These are phyloP conservation scores for Eupelmus urozonus DNA, from an alignment of 2,888 invertebrate genomes.

Conservation along the genomic window DNA sequence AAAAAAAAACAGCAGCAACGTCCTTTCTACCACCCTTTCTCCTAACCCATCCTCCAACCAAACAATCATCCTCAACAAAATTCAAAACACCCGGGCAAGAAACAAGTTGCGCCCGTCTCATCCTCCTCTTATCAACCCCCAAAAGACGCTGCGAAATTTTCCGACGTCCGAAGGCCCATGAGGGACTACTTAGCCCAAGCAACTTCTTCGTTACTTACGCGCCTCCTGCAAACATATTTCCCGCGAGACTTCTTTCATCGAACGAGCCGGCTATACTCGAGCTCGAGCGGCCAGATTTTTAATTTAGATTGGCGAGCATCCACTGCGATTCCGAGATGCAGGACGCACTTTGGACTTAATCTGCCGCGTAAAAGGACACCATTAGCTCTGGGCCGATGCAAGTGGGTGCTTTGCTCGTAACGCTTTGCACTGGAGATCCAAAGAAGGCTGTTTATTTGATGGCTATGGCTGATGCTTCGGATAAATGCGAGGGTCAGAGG, in stretches of 20 bases:
- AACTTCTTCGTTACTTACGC: conserved; percentile 18
- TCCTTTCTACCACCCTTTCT: too few species aligned
- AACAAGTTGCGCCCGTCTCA: too few species aligned
- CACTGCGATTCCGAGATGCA: too few species aligned
- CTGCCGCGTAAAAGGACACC: conserved; percentile 28
- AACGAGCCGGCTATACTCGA: not conserved
- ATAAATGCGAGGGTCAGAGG: too few species aligned
- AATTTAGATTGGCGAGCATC: conserved; percentile 47
- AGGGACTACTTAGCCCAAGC: conserved; percentile 31
- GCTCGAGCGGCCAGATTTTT: conserved; percentile 28
- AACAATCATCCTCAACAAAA: not conserved
- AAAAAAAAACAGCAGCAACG: too few species aligned
- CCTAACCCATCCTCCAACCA: too few species aligned
- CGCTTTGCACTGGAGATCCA: too few species aligned
- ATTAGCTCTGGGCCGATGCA: conserved; percentile 39
- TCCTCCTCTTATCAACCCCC: too few species aligned
- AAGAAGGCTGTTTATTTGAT: conserved; percentile 32
- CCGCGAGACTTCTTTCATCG: conserved; percentile 47
- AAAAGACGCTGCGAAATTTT: conserved; percentile 17
- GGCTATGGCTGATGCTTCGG: conserved; percentile 20
- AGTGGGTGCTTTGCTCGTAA: not conserved
- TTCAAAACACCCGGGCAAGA: not conserved
- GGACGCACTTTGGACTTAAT: conserved; percentile 17
- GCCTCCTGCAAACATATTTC: too few species aligned
- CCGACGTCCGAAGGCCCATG: not conserved